Evolutionary conservation across 1,140 invertebrate species (phyloP).

Genomic region (Centruroides sculpturatus): DNA sequence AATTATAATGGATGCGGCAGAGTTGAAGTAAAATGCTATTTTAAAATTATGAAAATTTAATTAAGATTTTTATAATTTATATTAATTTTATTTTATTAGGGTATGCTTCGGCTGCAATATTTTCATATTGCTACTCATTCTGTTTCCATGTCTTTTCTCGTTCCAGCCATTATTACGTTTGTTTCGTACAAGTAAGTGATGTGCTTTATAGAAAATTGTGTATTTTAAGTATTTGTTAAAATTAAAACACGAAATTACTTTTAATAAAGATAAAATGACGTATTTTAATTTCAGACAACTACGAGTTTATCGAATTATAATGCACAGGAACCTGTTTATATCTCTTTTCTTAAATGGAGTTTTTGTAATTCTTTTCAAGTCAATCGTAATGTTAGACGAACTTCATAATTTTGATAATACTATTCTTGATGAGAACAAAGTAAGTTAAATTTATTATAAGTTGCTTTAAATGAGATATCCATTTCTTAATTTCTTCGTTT

Average conservation of each 20-base stretch:
- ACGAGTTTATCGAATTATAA: conserved; percentile 26
- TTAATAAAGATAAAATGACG: too few species aligned
- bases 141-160: conserved; percentile 6
- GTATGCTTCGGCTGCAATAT: conserved; percentile 1
- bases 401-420: conserved; percentile 15
- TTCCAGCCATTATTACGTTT: conserved; percentile 9
- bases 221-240: too few species aligned
- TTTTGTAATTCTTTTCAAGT: conserved; percentile 29
- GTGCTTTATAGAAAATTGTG: too few species aligned
- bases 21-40: conserved; percentile 16
- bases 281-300: conserved; percentile 19
- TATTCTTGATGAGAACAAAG: conserved; percentile 16
- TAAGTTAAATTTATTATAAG: background rate
- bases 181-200: conserved; percentile 13
- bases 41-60: background rate
- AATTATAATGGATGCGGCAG: conserved; percentile 28
- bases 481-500: too few species aligned
- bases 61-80: background rate
- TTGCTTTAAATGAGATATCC: too few species aligned
- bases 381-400: conserved; percentile 28
- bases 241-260: too few species aligned
- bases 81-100: background rate
- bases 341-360: conserved; percentile 33
- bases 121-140: conserved; percentile 9
- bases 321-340: conserved; percentile 40